Conservation (phyloP, 2,888 invertebrate genomes). For the Luperina testacea region DNA sequence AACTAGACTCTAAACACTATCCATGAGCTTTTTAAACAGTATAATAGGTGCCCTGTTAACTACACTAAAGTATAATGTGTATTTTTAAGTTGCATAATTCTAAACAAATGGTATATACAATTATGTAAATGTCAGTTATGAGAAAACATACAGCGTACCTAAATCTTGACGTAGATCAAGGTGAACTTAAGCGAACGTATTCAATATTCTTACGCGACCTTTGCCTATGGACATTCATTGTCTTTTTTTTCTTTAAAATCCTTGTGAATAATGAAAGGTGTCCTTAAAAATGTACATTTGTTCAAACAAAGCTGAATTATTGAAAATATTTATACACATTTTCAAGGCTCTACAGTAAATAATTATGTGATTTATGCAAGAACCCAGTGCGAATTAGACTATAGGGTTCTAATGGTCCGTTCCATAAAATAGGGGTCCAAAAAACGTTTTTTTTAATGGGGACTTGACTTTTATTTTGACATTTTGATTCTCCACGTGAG, state of each 20-base stretch:
- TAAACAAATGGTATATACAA: slow-evolving; percentile 32
- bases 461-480: neutral
- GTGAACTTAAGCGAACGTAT: slow-evolving; percentile 78
- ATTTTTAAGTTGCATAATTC: slow-evolving; percentile 3
- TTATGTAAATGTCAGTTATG: slow-evolving; percentile 54
- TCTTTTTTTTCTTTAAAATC: slow-evolving; percentile 83
- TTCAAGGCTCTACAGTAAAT: slow-evolving; percentile 50
- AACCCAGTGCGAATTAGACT: neutral
- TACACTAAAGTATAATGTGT: slow-evolving; percentile 2
- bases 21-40: neutral
- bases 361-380: neutral
- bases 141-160: slow-evolving; percentile 49
- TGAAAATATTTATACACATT: slow-evolving; percentile 64
- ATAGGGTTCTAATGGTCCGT: neutral
- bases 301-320: slow-evolving; percentile 81
- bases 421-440: neutral
- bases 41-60: neutral
- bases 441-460: neutral
- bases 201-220: slow-evolving; percentile 82
- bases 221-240: slow-evolving; percentile 82
- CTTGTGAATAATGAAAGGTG: slow-evolving; percentile 86
- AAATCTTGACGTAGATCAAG: slow-evolving; percentile 80
- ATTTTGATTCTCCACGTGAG: neutral
- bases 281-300: slow-evolving; percentile 83
- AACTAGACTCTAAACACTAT: slow-evolving; percentile 8